phyloP scores from a whole-genome alignment of 2,888 invertebrate species.

The Lasioglossum morio region DNA sequence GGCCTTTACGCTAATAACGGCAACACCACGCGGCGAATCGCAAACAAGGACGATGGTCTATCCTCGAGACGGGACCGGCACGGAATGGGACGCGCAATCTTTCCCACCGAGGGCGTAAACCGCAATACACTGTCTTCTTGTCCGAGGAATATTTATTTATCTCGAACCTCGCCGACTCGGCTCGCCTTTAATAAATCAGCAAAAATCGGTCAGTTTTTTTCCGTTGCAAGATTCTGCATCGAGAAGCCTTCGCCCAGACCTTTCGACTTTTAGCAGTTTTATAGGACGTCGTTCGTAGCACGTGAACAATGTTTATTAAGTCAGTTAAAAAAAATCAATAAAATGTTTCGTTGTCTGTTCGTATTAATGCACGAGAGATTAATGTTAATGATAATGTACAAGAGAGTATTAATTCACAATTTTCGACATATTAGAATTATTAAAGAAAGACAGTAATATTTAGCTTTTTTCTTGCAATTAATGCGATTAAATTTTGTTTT shows the following conservation, averaged over 20 bases:
- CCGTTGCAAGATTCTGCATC: neutral
- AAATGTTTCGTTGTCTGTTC: no score
- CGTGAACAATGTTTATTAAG: no score
- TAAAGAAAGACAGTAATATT: no score
- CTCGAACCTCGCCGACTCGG: constrained; percentile 59
- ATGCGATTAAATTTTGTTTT: no score
- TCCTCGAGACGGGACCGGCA: constrained; percentile 23
- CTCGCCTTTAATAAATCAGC: neutral
- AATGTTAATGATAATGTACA: no score
- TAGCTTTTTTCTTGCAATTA: no score
- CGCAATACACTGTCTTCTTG: constrained; percentile 47
- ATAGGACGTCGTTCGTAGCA: neutral
- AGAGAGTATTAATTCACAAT: no score
- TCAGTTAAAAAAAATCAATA: no score
- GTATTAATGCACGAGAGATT: no score
- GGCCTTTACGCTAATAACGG: constrained; percentile 76
- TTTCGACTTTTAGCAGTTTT: neutral
- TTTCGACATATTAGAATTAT: no score
- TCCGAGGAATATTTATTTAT: constrained; percentile 43
- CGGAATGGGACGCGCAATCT: constrained; percentile 54
- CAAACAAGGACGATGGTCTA: constrained; percentile 74
- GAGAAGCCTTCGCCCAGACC: neutral
- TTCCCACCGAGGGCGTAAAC: constrained; percentile 72
- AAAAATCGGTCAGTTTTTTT: neutral
- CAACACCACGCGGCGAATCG: constrained; percentile 70